These are phyloP conservation scores for Myxocyprinus asiaticus DNA, from an alignment of 2,113 vertebrate genomes.

Conservation along the genomic window DNA sequence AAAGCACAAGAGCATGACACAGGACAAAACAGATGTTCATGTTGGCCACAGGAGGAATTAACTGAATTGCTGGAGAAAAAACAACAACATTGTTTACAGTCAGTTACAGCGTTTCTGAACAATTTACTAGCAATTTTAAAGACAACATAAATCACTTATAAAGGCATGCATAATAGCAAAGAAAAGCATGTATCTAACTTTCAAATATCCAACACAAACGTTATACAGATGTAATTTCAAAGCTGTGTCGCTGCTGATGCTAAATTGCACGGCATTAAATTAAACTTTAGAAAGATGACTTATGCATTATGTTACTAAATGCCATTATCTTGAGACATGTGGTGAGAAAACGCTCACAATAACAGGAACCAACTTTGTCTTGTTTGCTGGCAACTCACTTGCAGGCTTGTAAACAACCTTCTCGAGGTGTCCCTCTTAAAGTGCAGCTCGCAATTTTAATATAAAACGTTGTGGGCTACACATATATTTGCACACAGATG, in stretches of 20 bases:
- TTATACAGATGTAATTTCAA: no score
- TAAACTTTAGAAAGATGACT: not conserved
- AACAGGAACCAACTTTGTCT: no score
- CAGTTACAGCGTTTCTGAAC: not conserved
- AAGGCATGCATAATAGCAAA: not conserved
- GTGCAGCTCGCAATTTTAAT: not conserved
- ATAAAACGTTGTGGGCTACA: not conserved
- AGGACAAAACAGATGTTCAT: slow-evolving; percentile 17
- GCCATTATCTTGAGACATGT: not conserved
- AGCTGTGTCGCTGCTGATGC: not conserved
- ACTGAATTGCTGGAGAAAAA: not conserved
- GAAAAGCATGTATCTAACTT: not conserved
- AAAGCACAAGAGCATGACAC: slow-evolving; percentile 25
- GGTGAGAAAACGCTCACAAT: not conserved
- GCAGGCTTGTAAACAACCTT: slow-evolving; percentile 2
- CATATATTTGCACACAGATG: not conserved
- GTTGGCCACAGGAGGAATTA: not conserved
- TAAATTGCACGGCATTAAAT: not conserved
- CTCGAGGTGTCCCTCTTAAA: not conserved
- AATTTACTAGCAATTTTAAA: not conserved
- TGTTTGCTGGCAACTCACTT: not conserved
- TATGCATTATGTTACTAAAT: not conserved
- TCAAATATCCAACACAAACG: no score
- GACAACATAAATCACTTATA: not conserved
- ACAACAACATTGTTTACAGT: not conserved